Conservation (phyloP, 1,140 invertebrate genomes). For the Drosophila sucinea region DNA sequence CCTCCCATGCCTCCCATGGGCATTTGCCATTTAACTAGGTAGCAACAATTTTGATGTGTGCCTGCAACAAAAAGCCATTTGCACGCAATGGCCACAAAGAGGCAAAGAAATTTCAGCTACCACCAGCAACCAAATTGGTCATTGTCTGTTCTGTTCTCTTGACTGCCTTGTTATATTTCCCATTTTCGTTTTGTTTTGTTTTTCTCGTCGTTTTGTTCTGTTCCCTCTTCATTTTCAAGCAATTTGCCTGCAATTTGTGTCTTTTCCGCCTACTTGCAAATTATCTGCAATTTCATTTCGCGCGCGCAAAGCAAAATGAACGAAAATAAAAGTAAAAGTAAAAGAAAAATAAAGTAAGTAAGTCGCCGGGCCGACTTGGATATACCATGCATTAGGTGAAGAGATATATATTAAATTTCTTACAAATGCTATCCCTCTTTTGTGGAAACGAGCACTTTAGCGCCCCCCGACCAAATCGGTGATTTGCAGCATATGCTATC, state of each 20-base stretch:
- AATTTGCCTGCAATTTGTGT: slow-evolving; percentile 68
- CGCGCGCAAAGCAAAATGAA: slow-evolving; percentile 36
- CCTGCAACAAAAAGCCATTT: slow-evolving; percentile 49
- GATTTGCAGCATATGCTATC: too few species aligned
- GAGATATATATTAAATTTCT: too few species aligned
- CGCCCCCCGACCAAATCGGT: too few species aligned
- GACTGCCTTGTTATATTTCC: slow-evolving; percentile 8
- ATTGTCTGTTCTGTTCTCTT: slow-evolving; percentile 17
- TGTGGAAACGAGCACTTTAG: too few species aligned
- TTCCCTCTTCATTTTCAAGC: slow-evolving; percentile 48
- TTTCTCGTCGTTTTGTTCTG: not conserved
- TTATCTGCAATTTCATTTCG: slow-evolving; percentile 62
- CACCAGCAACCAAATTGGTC: slow-evolving; percentile 10
- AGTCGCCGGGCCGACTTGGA: too few species aligned
- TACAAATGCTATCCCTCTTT: too few species aligned
- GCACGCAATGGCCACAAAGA: slow-evolving; percentile 54
- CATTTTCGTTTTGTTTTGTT: not conserved
- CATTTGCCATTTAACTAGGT: slow-evolving; percentile 19
- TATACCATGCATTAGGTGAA: too few species aligned
- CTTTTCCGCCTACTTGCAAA: slow-evolving; percentile 54
- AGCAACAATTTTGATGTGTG: slow-evolving; percentile 39
- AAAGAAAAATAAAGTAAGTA: too few species aligned
- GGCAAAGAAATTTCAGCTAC: slow-evolving; percentile 1
- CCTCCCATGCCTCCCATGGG: not conserved
- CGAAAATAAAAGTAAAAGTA: slow-evolving; percentile 33